phyloP scores from a whole-genome alignment of 2,797 vertebrate genomes.

The Lepus townsendii region DNA sequence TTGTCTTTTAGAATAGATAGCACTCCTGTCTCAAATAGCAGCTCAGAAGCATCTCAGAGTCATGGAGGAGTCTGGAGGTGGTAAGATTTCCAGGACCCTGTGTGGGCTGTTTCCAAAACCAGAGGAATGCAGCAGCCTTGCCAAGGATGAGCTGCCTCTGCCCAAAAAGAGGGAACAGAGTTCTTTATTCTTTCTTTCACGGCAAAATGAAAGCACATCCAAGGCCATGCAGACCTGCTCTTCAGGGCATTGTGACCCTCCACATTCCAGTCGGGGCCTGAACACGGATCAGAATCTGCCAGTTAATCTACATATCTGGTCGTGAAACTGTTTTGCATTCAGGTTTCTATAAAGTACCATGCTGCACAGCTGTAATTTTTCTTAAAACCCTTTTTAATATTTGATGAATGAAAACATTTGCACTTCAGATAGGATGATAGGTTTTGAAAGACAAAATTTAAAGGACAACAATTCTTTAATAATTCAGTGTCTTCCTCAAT shows the following conservation, averaged over 20 bases:
- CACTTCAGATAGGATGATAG: not conserved
- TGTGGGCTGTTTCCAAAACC: slow-evolving; percentile 33
- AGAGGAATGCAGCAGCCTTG: slow-evolving; percentile 61
- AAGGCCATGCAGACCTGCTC: slow-evolving; percentile 60
- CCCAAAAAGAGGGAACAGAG: not conserved
- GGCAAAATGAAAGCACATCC: slow-evolving; percentile 28
- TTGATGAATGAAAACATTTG: slow-evolving; percentile 46
- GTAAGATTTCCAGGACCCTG: not conserved
- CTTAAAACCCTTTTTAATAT: not conserved
- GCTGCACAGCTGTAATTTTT: not conserved
- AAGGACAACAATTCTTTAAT: slow-evolving; percentile 8
- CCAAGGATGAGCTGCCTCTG: slow-evolving; percentile 66
- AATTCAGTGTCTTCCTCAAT: slow-evolving; percentile 5
- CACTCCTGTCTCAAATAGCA: not conserved
- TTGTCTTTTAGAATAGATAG: not conserved
- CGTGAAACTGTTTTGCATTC: slow-evolving; percentile 24
- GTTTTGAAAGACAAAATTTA: slow-evolving; percentile 36
- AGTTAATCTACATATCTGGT: not conserved
- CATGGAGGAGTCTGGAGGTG: not conserved
- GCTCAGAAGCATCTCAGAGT: not conserved
- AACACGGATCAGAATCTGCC: slow-evolving; percentile 1
- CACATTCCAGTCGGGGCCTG: not conserved
- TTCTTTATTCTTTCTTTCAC: slow-evolving; percentile 53
- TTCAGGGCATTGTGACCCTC: slow-evolving; percentile 66
- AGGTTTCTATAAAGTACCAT: slow-evolving; percentile 39